Evolutionary conservation across 2,888 invertebrate genomes (phyloP).

Genomic region (Byasa hedistus): DNA sequence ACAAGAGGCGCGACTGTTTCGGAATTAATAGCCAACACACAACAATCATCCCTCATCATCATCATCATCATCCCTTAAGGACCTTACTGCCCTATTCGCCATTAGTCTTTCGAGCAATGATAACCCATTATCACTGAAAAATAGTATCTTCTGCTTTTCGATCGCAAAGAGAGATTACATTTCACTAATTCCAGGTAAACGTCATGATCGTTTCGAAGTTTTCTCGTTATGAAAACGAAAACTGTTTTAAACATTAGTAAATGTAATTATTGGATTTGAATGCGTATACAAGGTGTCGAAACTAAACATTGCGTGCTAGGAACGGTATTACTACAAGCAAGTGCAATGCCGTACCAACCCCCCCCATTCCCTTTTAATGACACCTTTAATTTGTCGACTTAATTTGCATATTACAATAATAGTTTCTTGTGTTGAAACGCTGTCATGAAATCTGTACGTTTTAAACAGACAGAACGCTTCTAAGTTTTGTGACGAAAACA

Average conservation of each 20-base stretch:
- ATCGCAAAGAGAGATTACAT: too few relatives aligned
- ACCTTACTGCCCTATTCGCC: too few relatives aligned
- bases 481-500: slow-evolving; percentile 33
- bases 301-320: slow-evolving; percentile 55
- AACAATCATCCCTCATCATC: too few relatives aligned
- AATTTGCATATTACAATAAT: slow-evolving; percentile 72
- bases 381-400: slow-evolving; percentile 63
- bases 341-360: slow-evolving; percentile 60
- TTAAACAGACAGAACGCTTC: slow-evolving; percentile 37
- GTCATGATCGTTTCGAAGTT: not conserved
- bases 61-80: too few relatives aligned
- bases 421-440: slow-evolving; percentile 48
- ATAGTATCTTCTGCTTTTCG: too few relatives aligned
- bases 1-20: too few relatives aligned
- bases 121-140: too few relatives aligned
- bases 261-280: slow-evolving; percentile 31
- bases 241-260: not conserved
- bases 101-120: too few relatives aligned
- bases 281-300: slow-evolving; percentile 31
- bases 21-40: too few relatives aligned
- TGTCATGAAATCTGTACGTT: slow-evolving; percentile 51
- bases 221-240: not conserved
- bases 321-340: slow-evolving; percentile 45
- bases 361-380: slow-evolving; percentile 61
- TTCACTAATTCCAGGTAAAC: not conserved